A percentile compares a stretch with the other conserved stretches of the same genome.
Evolutionary conservation across 2,797 vertebrate genomes (phyloP).

Genomic region (Tapirus indicus): DNA sequence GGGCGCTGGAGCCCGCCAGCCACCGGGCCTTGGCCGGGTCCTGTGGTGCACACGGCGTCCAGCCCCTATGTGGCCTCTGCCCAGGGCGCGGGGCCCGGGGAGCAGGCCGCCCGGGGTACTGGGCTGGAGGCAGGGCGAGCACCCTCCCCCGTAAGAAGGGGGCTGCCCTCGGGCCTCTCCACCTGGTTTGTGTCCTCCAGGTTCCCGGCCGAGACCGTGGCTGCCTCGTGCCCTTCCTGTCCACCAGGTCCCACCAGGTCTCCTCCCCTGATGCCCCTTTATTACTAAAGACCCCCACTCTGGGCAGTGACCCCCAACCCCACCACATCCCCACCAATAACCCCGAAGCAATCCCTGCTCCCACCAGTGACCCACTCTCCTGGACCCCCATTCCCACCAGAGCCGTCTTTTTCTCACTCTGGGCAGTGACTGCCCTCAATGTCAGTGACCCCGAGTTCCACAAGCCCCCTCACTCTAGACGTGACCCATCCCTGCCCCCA

Average conservation of each 20-base stretch:
- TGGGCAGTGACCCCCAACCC: background rate
- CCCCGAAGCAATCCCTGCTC: background rate
- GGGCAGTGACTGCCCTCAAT: background rate
- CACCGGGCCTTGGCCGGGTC: constrained; percentile 86
- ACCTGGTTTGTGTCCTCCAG: background rate
- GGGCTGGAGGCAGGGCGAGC: background rate
- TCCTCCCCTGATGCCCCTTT: too few relatives aligned
- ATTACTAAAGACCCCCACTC: background rate
- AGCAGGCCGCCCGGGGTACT: background rate
- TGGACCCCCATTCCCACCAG: background rate
- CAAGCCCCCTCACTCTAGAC: background rate
- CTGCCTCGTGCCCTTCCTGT: background rate
- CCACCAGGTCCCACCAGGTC: accelerated
- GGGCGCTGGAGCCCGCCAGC: constrained; percentile 89
- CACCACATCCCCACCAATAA: background rate
- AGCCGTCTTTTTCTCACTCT: background rate
- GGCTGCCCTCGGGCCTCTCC: background rate
- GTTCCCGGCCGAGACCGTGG: background rate
- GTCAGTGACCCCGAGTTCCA: background rate
- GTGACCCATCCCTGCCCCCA: accelerated
- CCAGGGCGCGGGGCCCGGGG: accelerated
- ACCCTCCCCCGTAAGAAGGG: accelerated
- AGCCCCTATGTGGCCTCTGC: background rate
- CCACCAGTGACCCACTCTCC: background rate
- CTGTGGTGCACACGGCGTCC: background rate